phyloP scores from a whole-genome alignment of 2,888 invertebrate genomes.

The Gandaritis pyraliata region DNA sequence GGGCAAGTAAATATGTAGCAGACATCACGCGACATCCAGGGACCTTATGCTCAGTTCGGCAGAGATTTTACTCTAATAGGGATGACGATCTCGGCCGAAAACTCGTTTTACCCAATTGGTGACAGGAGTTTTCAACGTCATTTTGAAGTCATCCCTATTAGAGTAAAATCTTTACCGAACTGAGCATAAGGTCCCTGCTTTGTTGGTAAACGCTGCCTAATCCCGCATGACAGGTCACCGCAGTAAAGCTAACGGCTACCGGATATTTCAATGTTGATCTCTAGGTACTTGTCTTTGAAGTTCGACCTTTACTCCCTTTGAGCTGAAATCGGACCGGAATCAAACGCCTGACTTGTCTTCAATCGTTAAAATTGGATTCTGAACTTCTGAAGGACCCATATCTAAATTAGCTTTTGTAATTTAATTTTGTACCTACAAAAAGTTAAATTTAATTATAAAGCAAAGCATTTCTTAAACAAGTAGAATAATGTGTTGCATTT shows the following conservation, averaged over 20 bases:
- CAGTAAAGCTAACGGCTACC: conserved; percentile 9
- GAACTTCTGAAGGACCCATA: not conserved
- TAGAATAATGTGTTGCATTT: too few relatives aligned
- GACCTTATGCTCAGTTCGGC: too few relatives aligned
- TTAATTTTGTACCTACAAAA: too few relatives aligned
- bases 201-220: not conserved
- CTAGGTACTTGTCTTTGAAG: conserved; percentile 10
- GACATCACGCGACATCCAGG: not conserved
- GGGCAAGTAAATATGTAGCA: not conserved
- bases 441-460: too few relatives aligned
- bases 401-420: not conserved
- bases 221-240: conserved; percentile 8
- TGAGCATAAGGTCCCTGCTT: too few relatives aligned
- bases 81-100: too few relatives aligned
- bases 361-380: conserved; percentile 7
- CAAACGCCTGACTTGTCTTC: not conserved
- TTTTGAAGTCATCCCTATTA: too few relatives aligned
- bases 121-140: too few relatives aligned
- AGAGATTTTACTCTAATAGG: too few relatives aligned
- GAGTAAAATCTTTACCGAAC: too few relatives aligned
- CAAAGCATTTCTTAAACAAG: too few relatives aligned
- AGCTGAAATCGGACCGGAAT: not conserved
- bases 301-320: conserved; percentile 6
- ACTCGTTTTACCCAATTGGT: too few relatives aligned
- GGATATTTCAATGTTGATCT: conserved; percentile 18